Evolutionary conservation across 23 tunicate species (phyloP).

Genomic region (Trididemnum nubilum): DNA sequence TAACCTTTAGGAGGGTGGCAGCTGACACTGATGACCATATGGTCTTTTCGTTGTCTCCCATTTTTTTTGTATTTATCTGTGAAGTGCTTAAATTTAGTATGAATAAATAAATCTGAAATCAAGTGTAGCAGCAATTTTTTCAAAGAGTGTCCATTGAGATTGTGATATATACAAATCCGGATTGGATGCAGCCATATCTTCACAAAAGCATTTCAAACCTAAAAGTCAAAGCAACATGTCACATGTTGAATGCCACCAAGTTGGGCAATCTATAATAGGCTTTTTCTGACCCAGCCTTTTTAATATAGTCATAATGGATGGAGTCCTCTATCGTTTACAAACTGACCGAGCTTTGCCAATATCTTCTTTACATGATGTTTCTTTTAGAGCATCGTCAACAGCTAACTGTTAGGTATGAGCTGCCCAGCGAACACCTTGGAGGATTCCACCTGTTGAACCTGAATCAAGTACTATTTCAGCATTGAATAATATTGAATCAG

Average conservation of each 20-base stretch:
- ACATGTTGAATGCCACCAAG: neutral
- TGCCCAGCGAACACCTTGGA: slow-evolving; percentile 23
- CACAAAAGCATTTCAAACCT: neutral
- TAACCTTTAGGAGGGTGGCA: too few relatives aligned
- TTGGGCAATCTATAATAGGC: neutral
- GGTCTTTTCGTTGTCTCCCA: too few relatives aligned
- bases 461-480: neutral
- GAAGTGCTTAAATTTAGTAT: too few relatives aligned
- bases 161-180: neutral
- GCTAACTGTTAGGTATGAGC: slow-evolving; percentile 36
- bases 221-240: neutral
- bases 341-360: neutral
- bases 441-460: neutral
- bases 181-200: slow-evolving; percentile 1
- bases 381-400: slow-evolving; percentile 21
- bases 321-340: neutral
- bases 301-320: neutral
- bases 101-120: too few relatives aligned
- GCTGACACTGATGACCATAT: too few relatives aligned
- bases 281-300: neutral
- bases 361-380: slow-evolving; percentile 1
- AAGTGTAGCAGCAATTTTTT: neutral
- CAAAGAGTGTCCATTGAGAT: slow-evolving; percentile 14
- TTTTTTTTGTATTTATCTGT: too few relatives aligned
- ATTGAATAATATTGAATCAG: neutral